These are phyloP conservation scores for Agelaius phoeniceus DNA, from an alignment of 2,113 vertebrate species.

Conservation along the genomic window DNA sequence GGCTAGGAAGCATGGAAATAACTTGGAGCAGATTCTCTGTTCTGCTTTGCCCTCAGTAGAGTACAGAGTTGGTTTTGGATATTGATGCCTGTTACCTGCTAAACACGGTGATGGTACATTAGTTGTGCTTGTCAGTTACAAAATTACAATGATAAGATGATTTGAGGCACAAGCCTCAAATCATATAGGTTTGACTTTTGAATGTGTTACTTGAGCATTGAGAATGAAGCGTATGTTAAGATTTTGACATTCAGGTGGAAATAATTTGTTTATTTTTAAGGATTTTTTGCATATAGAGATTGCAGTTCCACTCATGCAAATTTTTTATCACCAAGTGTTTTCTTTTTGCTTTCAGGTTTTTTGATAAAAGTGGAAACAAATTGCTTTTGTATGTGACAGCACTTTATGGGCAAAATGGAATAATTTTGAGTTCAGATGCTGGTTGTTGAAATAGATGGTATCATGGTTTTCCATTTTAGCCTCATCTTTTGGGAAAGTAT, in stretches of 20 bases:
- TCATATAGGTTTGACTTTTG: not conserved
- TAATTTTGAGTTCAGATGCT: not conserved
- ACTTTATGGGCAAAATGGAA: not conserved
- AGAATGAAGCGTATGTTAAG: not conserved
- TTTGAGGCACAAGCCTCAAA: not conserved
- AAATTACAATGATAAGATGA: not conserved
- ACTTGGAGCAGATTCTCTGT: not conserved
- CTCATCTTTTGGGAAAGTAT: not conserved
- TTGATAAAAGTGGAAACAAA: not conserved
- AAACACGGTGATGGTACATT: not conserved
- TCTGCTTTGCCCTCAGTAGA: not conserved
- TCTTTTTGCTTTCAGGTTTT: not conserved
- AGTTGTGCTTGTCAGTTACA: not conserved
- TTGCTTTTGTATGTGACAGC: not conserved
- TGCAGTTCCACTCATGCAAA: not conserved
- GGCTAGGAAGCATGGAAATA: not conserved
- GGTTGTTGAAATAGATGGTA: not conserved
- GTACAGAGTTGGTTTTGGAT: not conserved
- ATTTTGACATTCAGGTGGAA: not conserved
- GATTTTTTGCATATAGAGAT: not conserved
- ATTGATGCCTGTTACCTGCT: not conserved
- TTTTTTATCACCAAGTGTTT: not conserved
- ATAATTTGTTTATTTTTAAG: not conserved
- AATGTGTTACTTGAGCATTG: not conserved
- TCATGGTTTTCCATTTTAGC: not conserved